These are phyloP conservation scores for Meteorus colon DNA, from an alignment of 2,888 invertebrate species.

Conservation along the genomic window DNA sequence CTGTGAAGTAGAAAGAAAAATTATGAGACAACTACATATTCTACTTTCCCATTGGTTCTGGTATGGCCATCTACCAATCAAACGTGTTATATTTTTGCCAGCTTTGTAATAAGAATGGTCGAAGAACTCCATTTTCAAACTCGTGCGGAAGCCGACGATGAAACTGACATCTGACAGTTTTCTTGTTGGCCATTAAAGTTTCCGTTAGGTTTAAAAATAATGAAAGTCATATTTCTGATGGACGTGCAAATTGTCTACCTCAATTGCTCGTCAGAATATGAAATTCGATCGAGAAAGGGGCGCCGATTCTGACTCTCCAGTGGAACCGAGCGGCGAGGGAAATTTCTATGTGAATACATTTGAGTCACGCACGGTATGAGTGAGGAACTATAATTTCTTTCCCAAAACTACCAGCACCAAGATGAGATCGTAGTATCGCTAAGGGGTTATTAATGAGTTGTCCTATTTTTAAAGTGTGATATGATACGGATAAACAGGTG, in stretches of 20 bases:
- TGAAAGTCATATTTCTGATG: background rate
- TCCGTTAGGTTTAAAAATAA: background rate
- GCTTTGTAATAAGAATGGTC: background rate
- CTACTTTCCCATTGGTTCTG: slow-evolving; percentile 29
- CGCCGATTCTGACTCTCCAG: too few species aligned
- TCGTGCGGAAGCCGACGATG: too few species aligned
- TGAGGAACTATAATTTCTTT: too few species aligned
- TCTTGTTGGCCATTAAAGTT: background rate
- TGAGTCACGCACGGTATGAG: too few species aligned
- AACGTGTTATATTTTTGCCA: slow-evolving; percentile 1
- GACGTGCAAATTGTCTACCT: slow-evolving; percentile 6
- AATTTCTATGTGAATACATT: too few species aligned
- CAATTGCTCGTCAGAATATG: slow-evolving; percentile 10
- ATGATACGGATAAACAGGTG: too few species aligned
- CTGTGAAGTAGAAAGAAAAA: slow-evolving; percentile 13
- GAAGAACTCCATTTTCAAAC: background rate
- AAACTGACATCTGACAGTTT: background rate
- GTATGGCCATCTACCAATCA: slow-evolving; percentile 48
- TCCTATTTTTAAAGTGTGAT: too few species aligned
- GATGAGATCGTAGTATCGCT: too few species aligned
- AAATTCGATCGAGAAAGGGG: too few species aligned
- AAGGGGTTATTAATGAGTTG: too few species aligned
- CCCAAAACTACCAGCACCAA: too few species aligned
- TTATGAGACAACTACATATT: background rate
- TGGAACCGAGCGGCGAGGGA: too few species aligned